Conservation (phyloP, 2,888 invertebrate genomes). For the Cheilosia pagana region DNA sequence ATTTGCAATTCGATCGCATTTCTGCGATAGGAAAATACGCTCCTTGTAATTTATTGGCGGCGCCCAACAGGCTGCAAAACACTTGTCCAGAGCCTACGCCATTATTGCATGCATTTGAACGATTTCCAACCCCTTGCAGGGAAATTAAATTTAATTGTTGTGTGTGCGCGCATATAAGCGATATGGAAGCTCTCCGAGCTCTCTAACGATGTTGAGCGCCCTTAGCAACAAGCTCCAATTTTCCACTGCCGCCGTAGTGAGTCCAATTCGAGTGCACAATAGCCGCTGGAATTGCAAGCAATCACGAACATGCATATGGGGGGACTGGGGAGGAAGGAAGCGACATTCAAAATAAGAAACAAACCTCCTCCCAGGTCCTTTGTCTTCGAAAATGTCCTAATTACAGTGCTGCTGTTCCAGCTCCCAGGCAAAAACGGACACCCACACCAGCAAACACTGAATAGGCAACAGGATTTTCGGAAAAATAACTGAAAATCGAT, state of each 20-base stretch:
- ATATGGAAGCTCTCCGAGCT: conserved; percentile 28
- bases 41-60: conserved; percentile 50
- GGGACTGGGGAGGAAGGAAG: not conserved
- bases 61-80: conserved; percentile 63
- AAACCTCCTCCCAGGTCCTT: conserved; percentile 24
- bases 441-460: conserved; percentile 13
- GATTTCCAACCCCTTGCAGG: conserved; percentile 32
- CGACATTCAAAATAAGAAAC: conserved; percentile 22
- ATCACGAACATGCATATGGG: not conserved
- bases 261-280: conserved; percentile 19
- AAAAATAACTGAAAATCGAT: conserved; percentile 53
- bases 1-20: conserved; percentile 26
- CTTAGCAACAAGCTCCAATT: conserved; percentile 73
- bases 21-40: conserved; percentile 7
- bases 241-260: conserved; percentile 33
- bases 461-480: conserved; percentile 65
- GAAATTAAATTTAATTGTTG: conserved; percentile 63
- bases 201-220: conserved; percentile 58
- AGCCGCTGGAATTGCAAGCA: conserved; percentile 20
- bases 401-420: conserved; percentile 38
- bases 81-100: not conserved
- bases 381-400: conserved; percentile 66
- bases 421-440: not conserved
- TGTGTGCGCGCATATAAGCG: conserved; percentile 37
- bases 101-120: conserved; percentile 55